These are phyloP conservation scores for Agelaius phoeniceus DNA, from an alignment of 2,113 vertebrate genomes.

Conservation along the genomic window DNA sequence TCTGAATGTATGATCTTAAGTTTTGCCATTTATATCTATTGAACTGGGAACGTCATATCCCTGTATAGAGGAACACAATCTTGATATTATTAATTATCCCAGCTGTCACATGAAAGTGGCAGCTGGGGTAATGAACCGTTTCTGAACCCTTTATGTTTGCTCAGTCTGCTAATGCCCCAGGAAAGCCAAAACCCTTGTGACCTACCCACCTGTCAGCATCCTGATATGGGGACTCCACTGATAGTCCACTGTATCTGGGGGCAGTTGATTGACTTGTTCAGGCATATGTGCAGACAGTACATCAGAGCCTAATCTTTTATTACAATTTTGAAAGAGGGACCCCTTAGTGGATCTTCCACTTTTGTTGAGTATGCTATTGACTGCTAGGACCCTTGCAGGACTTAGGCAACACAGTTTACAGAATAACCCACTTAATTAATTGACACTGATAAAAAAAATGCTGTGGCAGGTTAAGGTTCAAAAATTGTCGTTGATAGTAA, in stretches of 20 bases:
- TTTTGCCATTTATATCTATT: neutral
- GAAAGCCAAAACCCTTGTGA: neutral
- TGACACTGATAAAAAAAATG: neutral
- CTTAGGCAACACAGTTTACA: neutral
- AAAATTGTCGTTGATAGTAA: neutral
- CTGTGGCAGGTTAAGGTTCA: neutral
- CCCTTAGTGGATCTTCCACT: neutral
- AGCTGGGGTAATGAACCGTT: neutral
- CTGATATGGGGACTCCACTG: neutral
- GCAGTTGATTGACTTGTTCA: neutral
- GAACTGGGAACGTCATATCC: neutral
- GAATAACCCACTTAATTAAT: neutral
- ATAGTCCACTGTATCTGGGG: neutral
- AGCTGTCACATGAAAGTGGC: neutral
- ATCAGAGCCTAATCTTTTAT: neutral
- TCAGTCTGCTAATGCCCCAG: neutral
- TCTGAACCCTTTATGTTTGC: neutral
- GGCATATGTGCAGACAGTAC: accelerated
- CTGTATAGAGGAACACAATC: neutral
- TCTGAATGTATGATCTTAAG: neutral
- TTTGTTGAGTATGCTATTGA: neutral
- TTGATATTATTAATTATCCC: neutral
- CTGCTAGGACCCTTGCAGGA: neutral
- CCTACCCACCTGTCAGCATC: neutral
- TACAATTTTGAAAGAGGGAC: neutral